Conservation (phyloP, 2,113 vertebrate genomes). For the Pristiophorus japonicus region DNA sequence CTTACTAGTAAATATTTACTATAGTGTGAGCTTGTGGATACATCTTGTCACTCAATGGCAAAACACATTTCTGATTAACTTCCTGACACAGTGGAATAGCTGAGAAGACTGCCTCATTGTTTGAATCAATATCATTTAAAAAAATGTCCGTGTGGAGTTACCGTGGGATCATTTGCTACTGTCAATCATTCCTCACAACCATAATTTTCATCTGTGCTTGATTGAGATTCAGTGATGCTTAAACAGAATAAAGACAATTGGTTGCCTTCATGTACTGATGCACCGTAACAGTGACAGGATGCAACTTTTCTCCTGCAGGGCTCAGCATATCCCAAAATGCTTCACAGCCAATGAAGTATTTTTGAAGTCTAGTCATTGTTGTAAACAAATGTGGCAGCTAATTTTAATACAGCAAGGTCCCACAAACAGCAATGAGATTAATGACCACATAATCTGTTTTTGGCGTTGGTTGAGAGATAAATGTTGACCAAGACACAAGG, state of each 20-base stretch:
- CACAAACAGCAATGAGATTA: not conserved
- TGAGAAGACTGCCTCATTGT: not conserved
- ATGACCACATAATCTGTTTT: not conserved
- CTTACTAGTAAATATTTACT: not conserved
- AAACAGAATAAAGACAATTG: not conserved
- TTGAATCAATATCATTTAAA: not conserved
- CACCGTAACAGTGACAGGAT: not conserved
- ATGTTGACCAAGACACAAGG: not conserved
- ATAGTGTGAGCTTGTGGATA: not conserved
- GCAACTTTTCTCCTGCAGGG: not conserved
- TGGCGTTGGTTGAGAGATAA: not conserved
- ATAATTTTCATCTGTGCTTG: not conserved
- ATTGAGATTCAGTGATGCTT: not conserved
- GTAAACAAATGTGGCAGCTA: not conserved
- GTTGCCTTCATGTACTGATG: not conserved
- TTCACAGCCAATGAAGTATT: not conserved
- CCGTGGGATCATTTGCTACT: not conserved
- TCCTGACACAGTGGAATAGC: not conserved
- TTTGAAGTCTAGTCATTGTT: not conserved
- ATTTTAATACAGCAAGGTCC: not conserved
- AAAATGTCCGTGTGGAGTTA: not conserved
- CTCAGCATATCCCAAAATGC: not conserved
- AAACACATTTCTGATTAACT: not conserved
- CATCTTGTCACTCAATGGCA: not conserved
- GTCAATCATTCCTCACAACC: not conserved